Percentiles rank a stretch among this genome's conserved stretches.
phyloP scores from a whole-genome alignment of 2,888 invertebrate genomes.

The Spodoptera exigua region DNA sequence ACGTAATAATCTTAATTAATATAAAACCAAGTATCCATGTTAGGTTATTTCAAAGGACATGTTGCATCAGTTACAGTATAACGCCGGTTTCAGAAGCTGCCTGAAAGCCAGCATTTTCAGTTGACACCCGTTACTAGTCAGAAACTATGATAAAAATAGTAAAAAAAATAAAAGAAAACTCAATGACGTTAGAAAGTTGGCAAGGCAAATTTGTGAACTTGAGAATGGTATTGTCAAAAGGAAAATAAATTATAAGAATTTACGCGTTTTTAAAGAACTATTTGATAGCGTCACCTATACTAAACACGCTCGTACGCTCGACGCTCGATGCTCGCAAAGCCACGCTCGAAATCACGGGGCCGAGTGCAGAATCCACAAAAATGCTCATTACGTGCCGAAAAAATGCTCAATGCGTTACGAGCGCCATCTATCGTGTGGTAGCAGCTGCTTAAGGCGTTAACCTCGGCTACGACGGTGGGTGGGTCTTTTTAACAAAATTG shows the following conservation, averaged over 20 bases:
- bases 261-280: slow-evolving; percentile 50
- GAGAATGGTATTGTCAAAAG: slow-evolving; percentile 42
- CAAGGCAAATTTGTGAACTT: slow-evolving; percentile 73
- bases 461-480: slow-evolving; percentile 44
- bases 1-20: too few relatives aligned
- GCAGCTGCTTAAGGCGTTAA: slow-evolving; percentile 46
- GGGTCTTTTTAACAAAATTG: slow-evolving; percentile 48
- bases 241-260: slow-evolving; percentile 57
- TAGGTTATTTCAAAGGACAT: too few relatives aligned
- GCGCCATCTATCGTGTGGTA: slow-evolving; percentile 52
- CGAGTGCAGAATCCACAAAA: slow-evolving; percentile 51
- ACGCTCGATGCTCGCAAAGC: slow-evolving; percentile 27
- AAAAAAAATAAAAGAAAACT: slow-evolving; percentile 44
- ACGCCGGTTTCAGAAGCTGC: slow-evolving; percentile 45
- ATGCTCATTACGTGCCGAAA: slow-evolving; percentile 47
- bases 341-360: slow-evolving; percentile 24
- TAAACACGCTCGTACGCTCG: slow-evolving; percentile 47
- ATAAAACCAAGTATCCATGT: too few relatives aligned
- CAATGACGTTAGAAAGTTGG: slow-evolving; percentile 73
- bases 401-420: slow-evolving; percentile 43
- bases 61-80: too few relatives aligned
- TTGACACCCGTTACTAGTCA: slow-evolving; percentile 54
- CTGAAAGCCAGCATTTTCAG: slow-evolving; percentile 27
- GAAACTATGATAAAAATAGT: slow-evolving; percentile 59
- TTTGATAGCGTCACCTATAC: slow-evolving; percentile 57